Evolutionary conservation across 1,140 invertebrate species (phyloP).

Genomic region (Dolichoris vasculosae): DNA sequence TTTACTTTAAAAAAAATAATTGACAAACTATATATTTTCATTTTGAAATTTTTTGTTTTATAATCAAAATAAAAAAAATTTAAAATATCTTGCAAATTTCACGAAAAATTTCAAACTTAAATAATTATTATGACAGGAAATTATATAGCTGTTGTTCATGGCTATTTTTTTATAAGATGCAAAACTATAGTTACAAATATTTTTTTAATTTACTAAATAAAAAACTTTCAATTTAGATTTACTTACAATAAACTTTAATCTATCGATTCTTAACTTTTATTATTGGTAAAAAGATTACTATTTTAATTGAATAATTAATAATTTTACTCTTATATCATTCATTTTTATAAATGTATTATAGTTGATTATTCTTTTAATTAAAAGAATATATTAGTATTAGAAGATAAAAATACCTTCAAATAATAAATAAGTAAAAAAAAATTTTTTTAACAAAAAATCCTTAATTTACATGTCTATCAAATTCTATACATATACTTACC

Average conservation of each 20-base stretch:
- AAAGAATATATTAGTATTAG: no score
- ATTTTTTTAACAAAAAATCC: no score
- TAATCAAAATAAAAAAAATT: neutral
- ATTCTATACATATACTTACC: no score
- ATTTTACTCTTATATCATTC: no score
- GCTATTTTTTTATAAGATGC: neutral
- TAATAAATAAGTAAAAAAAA: no score
- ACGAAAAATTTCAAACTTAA: neutral
- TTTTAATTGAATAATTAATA: slow-evolving; percentile 1
- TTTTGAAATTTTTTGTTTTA: neutral
- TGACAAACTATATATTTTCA: neutral
- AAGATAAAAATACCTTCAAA: no score
- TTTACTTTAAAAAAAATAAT: no score
- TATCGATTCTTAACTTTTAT: neutral
- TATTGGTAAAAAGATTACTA: neutral
- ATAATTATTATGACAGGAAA: neutral
- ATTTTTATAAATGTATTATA: no score
- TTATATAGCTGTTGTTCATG: neutral
- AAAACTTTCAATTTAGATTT: neutral
- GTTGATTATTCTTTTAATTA: no score
- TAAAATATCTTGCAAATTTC: neutral
- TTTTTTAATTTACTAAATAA: no score
- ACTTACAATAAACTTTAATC: neutral
- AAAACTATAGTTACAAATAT: neutral
- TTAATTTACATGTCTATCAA: no score